Evolutionary conservation across 2,888 invertebrate species (phyloP).

Genomic region (Drosophila acutilabella): DNA sequence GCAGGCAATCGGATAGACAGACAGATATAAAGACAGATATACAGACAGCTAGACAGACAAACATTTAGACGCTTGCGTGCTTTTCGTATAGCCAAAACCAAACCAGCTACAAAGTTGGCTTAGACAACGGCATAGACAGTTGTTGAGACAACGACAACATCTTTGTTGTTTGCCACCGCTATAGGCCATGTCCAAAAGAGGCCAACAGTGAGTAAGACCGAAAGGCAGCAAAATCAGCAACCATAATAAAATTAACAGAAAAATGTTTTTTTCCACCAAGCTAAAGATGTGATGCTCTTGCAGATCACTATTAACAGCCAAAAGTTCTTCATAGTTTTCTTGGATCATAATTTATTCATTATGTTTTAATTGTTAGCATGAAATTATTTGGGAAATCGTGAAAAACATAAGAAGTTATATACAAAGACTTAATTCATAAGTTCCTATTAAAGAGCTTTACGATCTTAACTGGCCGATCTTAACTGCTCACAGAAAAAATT

Average conservation of each 20-base stretch:
- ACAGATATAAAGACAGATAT: neutral
- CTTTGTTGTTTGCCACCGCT: constrained; percentile 14
- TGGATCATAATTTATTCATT: too few species aligned
- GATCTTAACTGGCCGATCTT: too few species aligned
- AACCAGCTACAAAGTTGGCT: constrained; percentile 39
- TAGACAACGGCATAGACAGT: constrained; percentile 10
- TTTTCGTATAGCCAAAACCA: constrained; percentile 21
- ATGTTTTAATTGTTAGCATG: too few species aligned
- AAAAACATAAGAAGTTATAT: too few species aligned
- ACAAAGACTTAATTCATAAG: too few species aligned
- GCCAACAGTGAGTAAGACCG: constrained; percentile 19
- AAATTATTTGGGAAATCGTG: too few species aligned
- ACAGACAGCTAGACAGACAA: constrained; percentile 14
- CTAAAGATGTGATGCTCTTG: too few species aligned
- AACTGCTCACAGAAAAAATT: too few species aligned
- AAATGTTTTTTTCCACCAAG: too few species aligned
- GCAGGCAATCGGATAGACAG: neutral
- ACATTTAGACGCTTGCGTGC: constrained; percentile 34
- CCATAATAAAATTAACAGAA: neutral
- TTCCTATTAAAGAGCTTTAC: too few species aligned
- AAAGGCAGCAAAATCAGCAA: constrained; percentile 14
- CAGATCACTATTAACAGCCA: too few species aligned
- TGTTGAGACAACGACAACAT: constrained; percentile 9
- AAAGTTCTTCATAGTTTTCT: too few species aligned
- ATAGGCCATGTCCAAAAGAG: constrained; percentile 19